Evolutionary conservation across 37 sponge, comb jelly and placozoan species (phyloP), one percentile per base, ranked within the genome.

Genomic region (Eunapius fragilis): DNA sequence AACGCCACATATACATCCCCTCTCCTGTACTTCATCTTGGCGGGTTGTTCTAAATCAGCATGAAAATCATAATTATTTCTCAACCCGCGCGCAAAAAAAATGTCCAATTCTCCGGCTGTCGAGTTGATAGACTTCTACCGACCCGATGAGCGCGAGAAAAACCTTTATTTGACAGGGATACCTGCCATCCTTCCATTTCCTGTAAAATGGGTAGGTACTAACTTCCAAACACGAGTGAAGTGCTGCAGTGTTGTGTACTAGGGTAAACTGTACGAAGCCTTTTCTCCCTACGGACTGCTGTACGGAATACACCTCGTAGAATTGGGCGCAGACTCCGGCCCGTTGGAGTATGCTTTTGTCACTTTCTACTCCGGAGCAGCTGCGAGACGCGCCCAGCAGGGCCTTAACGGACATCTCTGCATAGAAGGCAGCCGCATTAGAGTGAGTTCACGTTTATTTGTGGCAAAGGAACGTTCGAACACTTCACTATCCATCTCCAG

Each of bases 331-430:
- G 34, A 45, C 32, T 28, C 50, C 10, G 35, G 33, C 13, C 69
- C 68, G 17, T n/a, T 28, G 0, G 72, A 79, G 71, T 86, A 86
- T 28, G 87, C 34, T 30, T 86, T 86, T 86, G 87, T 86, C 31
- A 78, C 27, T 34, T 86, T 72, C 37, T 86, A 86, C 80, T 86
- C 87, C 19, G 17, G 28, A n/a, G 27, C 9, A 12, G 80, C 80
- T 31, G 70, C 81, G 27, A 68, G 26, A 25, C 31, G 34, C 13
- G 76, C 85, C 25, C 78, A 83, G 23, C 37, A 67, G 41, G 37
- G 3, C 11, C 37, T 88, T 9, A 41, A 28, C 69, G 27, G 33
- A 25, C 48, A 48, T 25, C 32, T 69, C 19, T 6, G 9, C 33
- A 38, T 85, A 7, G 27, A 24, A 41, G 72, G 70, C 27, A 24